phyloP scores from a whole-genome alignment of 2,113 vertebrate genomes.

The Sprattus sprattus region DNA sequence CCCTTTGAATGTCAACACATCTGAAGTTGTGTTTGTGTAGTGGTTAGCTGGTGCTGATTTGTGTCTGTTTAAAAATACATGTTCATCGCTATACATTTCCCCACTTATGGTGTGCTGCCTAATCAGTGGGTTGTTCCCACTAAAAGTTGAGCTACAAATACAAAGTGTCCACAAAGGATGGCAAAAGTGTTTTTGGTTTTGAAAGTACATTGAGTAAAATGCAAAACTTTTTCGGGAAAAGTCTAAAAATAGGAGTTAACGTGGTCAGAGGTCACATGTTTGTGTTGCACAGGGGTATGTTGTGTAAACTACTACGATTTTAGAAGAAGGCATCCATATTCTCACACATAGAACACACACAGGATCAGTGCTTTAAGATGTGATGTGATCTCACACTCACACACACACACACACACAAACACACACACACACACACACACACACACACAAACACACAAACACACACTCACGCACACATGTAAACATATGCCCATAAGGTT shows the following conservation, averaged over 20 bases:
- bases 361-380: neutral
- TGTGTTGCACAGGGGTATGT: neutral
- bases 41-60: conserved; percentile 7
- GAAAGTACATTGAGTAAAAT: neutral
- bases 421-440: no score
- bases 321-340: neutral
- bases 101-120: neutral
- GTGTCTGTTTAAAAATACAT: conserved; percentile 4
- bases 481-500: neutral
- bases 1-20: conserved; percentile 32
- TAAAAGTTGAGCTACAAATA: neutral
- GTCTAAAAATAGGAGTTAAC: neutral
- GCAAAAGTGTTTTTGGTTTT: neutral
- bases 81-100: neutral
- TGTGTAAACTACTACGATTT: neutral
- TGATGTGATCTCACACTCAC: no score
- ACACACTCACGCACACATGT: neutral
- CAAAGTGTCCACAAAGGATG: neutral
- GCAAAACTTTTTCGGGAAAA: neutral
- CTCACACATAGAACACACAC: neutral
- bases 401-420: no score
- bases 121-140: neutral
- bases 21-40: conserved; percentile 34
- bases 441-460: neutral
- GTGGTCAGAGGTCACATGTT: neutral